Evolutionary conservation across 2,113 vertebrate genomes (phyloP), one percentile per base, ranked within the genome.

Genomic region (Gambusia affinis): DNA sequence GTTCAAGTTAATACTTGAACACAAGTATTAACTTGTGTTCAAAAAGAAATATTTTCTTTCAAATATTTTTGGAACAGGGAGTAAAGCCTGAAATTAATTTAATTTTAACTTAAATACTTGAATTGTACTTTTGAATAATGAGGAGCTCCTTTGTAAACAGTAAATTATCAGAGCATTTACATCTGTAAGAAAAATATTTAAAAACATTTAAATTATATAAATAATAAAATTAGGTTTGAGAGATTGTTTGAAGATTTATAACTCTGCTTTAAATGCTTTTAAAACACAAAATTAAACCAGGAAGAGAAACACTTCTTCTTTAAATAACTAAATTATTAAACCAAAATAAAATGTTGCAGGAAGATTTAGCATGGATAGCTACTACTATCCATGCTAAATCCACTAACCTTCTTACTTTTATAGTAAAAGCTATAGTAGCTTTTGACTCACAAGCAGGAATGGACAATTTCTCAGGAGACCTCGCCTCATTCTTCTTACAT

Each of bases 401-500:
- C 8, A 63, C n/a, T 12, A 4, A 19, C 31, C 24, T 3, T 30
- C 30, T 30, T 3, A 30, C 30, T 30, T 30, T 30, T 30, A 30
- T 30, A 30, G 66, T 76, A 70, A 12, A 37, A 37, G 10, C 10
- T 37, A 37, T 2, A 37, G 35, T 11, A 37, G 10, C 10, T 57
- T 72, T 35, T 64, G 17, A 77, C 24, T 66, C 1, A n/a, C 66
- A 70, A 30, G 27, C 51, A 74, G 37, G 28, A 76, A 62, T 30
- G 42, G 33, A 31, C 14, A 11, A 75, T 4, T 62, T 47, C 76
- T 78, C 73, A 57, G 76, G 70, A 85, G 73, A 62, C 76, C 73
- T 66, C 28, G 61, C 11, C 0, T 35, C n/a, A 63, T 67, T 66
- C 57, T 61, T 65, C 4, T n/a, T 27, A 54, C 75, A 42, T 68